Percentiles rank a stretch among this genome's conserved stretches.
These are phyloP conservation scores for Drosophila repletoides DNA, from an alignment of 1,140 invertebrate genomes.

Conservation along the genomic window DNA sequence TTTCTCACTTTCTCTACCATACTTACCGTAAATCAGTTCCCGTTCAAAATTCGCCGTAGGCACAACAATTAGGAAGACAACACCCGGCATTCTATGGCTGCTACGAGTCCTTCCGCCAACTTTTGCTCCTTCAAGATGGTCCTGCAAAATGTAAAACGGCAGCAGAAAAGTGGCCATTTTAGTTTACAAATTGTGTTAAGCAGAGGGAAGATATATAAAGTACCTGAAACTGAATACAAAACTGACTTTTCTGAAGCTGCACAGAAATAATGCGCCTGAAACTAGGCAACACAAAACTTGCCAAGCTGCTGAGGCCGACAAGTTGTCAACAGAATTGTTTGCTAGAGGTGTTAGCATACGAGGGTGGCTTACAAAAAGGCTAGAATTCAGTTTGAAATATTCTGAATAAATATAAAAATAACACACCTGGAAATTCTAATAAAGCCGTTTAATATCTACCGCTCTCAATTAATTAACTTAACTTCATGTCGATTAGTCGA, in stretches of 20 bases:
- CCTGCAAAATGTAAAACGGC: slow-evolving; percentile 28
- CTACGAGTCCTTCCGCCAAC: not conserved
- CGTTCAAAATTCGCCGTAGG: slow-evolving; percentile 85
- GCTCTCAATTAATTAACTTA: no score
- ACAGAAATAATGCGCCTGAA: not conserved
- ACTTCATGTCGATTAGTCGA: no score
- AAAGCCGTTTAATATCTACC: no score
- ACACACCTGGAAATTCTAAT: no score
- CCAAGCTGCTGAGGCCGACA: not conserved
- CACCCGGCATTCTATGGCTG: slow-evolving; percentile 82
- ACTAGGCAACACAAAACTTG: slow-evolving; percentile 30
- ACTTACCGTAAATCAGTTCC: slow-evolving; percentile 83
- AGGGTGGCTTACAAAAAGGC: not conserved
- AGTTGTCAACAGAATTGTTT: slow-evolving; percentile 25
- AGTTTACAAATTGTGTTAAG: slow-evolving; percentile 49
- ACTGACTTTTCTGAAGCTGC: slow-evolving; percentile 25
- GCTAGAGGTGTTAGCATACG: not conserved
- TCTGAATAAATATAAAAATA: no score
- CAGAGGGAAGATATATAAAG: not conserved
- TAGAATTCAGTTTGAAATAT: no score
- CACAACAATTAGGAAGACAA: slow-evolving; percentile 85
- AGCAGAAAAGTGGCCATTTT: slow-evolving; percentile 53
- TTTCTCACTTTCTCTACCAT: not conserved
- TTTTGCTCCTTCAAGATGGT: not conserved
- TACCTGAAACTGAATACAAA: slow-evolving; percentile 19